Conservation (phyloP, 1,140 invertebrate genomes). For the Drosophila ogumai region DNA sequence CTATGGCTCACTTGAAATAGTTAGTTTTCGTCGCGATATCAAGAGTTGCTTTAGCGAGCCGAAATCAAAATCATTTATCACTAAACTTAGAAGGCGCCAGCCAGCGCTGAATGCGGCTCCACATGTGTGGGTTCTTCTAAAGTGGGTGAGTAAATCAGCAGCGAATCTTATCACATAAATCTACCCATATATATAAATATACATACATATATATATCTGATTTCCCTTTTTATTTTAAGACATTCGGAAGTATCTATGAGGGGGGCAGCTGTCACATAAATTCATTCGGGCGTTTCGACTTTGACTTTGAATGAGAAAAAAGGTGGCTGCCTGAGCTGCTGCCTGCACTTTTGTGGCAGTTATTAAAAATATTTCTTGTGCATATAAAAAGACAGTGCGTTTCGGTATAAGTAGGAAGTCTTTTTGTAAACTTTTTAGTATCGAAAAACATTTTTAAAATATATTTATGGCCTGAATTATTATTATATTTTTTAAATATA, state of each 20-base stretch:
- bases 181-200: slow-evolving; percentile 13
- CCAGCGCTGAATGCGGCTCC: slow-evolving; percentile 63
- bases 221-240: slow-evolving; percentile 36
- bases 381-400: slow-evolving; percentile 3
- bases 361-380: slow-evolving; percentile 47
- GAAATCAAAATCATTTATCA: slow-evolving; percentile 30
- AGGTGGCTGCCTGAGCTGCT: slow-evolving; percentile 15
- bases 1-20: slow-evolving; percentile 24
- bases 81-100: slow-evolving; percentile 53
- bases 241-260: slow-evolving; percentile 2
- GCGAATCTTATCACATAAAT: slow-evolving; percentile 19
- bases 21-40: slow-evolving; percentile 16
- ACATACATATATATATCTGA: slow-evolving; percentile 35
- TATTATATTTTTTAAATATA: background rate
- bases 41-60: slow-evolving; percentile 14
- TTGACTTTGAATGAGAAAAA: slow-evolving; percentile 55
- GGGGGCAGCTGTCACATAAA: slow-evolving; percentile 39
- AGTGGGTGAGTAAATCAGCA: slow-evolving; percentile 72
- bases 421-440: background rate
- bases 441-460: background rate
- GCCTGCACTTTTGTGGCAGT: slow-evolving; percentile 38
- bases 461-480: background rate
- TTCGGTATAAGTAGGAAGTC: background rate
- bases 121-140: slow-evolving; percentile 76
- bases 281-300: slow-evolving; percentile 64